A percentile compares a stretch with the other conserved stretches of the same genome.
Conservation (phyloP, 2,888 invertebrate species). For the Drosophila nigritarsus region DNA sequence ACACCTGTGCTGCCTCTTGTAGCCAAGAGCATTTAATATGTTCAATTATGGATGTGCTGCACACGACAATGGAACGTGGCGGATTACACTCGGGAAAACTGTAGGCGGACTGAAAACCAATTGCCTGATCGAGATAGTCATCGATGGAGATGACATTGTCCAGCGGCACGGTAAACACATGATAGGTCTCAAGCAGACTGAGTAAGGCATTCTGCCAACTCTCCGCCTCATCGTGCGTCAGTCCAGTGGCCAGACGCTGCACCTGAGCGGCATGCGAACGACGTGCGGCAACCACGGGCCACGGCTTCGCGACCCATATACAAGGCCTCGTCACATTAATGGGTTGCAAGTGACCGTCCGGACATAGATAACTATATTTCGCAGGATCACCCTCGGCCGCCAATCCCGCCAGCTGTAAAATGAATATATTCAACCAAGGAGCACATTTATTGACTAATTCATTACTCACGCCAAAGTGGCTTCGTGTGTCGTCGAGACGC, state of each 20-base stretch:
- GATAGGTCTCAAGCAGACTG: conserved; percentile 87
- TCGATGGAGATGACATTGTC: conserved; percentile 88
- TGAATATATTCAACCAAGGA: background rate
- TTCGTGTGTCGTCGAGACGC: conserved; percentile 88
- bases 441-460: background rate
- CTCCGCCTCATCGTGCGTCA: conserved; percentile 83
- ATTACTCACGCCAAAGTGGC: conserved; percentile 88
- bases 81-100: conserved; percentile 90
- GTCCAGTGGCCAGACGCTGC: conserved; percentile 85
- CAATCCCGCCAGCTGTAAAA: conserved; percentile 82
- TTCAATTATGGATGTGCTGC: conserved; percentile 89
- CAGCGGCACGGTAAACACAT: conserved; percentile 86
- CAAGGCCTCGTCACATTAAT: conserved; percentile 88
- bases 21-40: conserved; percentile 92
- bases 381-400: conserved; percentile 83
- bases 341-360: conserved; percentile 89
- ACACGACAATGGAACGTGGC: conserved; percentile 88
- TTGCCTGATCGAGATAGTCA: conserved; percentile 88
- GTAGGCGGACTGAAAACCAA: conserved; percentile 88
- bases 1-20: conserved; percentile 90
- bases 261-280: conserved; percentile 86
- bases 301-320: conserved; percentile 92
- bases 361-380: conserved; percentile 90
- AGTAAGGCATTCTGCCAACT: conserved; percentile 88
- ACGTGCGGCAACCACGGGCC: conserved; percentile 90